Evolutionary conservation across 2,888 invertebrate genomes (phyloP).

Genomic region (Archips xylosteana): DNA sequence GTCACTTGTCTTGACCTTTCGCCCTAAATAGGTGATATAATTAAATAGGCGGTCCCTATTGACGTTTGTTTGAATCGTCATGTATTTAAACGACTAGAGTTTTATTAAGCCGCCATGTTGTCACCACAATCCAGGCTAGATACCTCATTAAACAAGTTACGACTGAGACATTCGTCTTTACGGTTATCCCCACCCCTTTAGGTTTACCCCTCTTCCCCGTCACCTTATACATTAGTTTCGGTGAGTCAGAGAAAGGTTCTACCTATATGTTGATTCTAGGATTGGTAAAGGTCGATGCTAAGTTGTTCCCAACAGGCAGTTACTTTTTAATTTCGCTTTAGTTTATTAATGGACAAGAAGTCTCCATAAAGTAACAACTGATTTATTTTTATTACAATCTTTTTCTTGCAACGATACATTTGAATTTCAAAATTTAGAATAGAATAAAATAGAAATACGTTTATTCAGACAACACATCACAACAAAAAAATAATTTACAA

Average conservation of each 20-base stretch:
- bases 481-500: too few relatives aligned
- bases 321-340: not conserved
- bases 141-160: constrained; percentile 23
- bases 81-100: too few relatives aligned
- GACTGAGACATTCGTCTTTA: constrained; percentile 18
- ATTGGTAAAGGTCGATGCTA: not conserved
- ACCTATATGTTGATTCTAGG: not conserved
- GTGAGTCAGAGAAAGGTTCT: not conserved
- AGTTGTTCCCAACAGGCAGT: not conserved
- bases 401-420: too few relatives aligned
- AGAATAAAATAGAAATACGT: too few relatives aligned
- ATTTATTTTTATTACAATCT: not conserved
- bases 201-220: not conserved
- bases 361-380: not conserved
- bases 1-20: too few relatives aligned
- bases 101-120: not conserved
- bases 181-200: constrained; percentile 12
- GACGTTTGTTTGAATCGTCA: too few relatives aligned
- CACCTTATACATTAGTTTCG: not conserved
- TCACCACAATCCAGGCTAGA: constrained; percentile 10
- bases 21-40: too few relatives aligned
- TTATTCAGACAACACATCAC: too few relatives aligned
- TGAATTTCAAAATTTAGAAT: too few relatives aligned
- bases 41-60: too few relatives aligned
- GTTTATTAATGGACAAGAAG: not conserved